Base-by-base conservation (phyloP, 2,797 vertebrate species). In the Melanotaenia trifasciata region DNA sequence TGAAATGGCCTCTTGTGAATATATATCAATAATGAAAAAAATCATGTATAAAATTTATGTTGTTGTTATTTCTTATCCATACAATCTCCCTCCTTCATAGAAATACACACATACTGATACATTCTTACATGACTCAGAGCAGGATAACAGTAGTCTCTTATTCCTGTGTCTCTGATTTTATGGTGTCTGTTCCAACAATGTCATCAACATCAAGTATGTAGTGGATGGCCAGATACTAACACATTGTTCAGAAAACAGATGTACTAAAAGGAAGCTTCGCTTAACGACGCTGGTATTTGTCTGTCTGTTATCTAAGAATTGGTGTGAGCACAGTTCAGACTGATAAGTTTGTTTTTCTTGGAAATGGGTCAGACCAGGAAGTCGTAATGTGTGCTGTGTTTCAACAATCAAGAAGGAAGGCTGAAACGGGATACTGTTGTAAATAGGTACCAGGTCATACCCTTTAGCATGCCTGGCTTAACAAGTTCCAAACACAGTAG, bases 341-440 rank as follows among this genome's bases (percentile, higher is more conserved):
- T 62, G 72, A 54, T 72, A 64, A 72, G 57, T 90, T 91, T 91
- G 84, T 92, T 91, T 84, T 87, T 83, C 77, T 89, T 83, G 51
- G 74, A 57, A 54, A 83, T 66, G 72, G 79, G 76, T 84, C 73
- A 40, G 1, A 72, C 76, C 84, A 89, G 87, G 88, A 87, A 88
- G 90, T 90, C 87, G 76, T 22, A 0, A 28, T 80, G 75, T 88
- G 80, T 72, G 69, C 76, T 70, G n/a, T 68, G 59, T 43, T 64
- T 77, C n/a, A 50, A 67, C 74, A 50, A 70, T 59, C 51, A 47
- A 58, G 84, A 82, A 63, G 77, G 73, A 68, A 58, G 83, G 76
- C n/a, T 81, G 92, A 86, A 95, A 95, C 30, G 0, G 83, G 92
- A 95, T 93, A 92, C 74, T 82, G 85, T 89, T 91, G 87, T 93